phyloP scores from a whole-genome alignment of 1,140 invertebrate species.

The Diploscapter pachys region DNA sequence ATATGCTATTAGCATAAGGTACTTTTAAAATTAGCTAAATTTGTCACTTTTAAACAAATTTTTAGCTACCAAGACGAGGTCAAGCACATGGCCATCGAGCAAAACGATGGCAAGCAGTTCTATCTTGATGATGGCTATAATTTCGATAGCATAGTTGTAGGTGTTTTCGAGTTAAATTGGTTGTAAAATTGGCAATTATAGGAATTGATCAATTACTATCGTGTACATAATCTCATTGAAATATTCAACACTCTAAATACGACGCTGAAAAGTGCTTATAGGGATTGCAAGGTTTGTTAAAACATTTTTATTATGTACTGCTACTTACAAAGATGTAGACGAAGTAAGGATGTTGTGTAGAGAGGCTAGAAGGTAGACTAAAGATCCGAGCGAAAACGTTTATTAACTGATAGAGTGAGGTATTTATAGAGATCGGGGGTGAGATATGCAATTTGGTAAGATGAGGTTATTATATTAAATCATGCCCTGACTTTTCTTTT shows the following conservation, averaged over 20 bases:
- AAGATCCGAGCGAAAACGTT: background rate
- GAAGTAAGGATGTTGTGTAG: background rate
- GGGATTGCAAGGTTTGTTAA: conserved; percentile 29
- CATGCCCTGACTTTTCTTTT: conserved; percentile 2
- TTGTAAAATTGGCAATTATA: conserved; percentile 19
- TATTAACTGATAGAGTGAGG: too few relatives aligned
- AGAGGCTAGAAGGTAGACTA: background rate
- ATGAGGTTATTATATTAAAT: too few relatives aligned
- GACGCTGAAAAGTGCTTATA: conserved; percentile 26
- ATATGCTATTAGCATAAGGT: conserved; percentile 43
- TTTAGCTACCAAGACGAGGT: conserved; percentile 40
- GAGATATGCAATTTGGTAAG: too few relatives aligned
- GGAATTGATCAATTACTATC: conserved; percentile 42
- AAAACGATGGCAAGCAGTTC: conserved; percentile 24
- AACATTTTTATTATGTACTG: background rate
- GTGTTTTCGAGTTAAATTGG: conserved; percentile 4
- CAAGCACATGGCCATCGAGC: conserved; percentile 37
- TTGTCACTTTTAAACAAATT: background rate
- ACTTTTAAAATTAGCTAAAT: conserved; percentile 10
- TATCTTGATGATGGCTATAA: conserved; percentile 34
- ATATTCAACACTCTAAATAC: conserved; percentile 36
- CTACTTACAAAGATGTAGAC: background rate
- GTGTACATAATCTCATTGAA: conserved; percentile 33
- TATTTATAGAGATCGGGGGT: too few relatives aligned
- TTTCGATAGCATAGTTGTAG: conserved; percentile 34